Conservation (phyloP, 2,113 vertebrate species). For the Stercorarius parasiticus region DNA sequence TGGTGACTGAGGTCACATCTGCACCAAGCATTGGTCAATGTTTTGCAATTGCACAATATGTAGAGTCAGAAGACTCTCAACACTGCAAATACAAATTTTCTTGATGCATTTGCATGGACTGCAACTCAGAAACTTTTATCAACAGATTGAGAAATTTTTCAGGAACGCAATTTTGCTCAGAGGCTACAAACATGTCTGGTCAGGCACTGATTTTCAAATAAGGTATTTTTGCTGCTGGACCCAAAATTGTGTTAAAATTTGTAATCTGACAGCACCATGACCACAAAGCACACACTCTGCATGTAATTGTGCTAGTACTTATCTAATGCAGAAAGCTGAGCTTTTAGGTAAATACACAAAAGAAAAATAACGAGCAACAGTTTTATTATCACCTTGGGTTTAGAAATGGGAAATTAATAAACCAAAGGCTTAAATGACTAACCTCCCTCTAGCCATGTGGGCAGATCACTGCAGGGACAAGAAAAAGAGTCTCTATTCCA, state of each 20-base stretch:
- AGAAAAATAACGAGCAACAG: not conserved
- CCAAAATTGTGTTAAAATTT: not conserved
- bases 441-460: accelerated
- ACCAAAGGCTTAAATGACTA: not conserved
- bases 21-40: not conserved
- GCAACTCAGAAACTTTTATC: not conserved
- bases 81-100: not conserved
- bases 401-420: not conserved
- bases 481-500: not conserved
- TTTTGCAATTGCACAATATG: not conserved
- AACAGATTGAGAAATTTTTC: not conserved
- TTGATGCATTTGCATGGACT: not conserved
- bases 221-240: not conserved
- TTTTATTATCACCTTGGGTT: not conserved
- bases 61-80: not conserved
- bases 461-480: not conserved
- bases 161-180: not conserved
- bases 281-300: not conserved
- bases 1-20: not conserved
- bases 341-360: not conserved
- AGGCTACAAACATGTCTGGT: accelerated
- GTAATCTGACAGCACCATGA: not conserved
- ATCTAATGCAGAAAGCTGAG: not conserved
- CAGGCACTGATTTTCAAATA: not conserved
- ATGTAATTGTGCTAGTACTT: not conserved